phyloP scores from a whole-genome alignment of 1,140 invertebrate genomes.

The Schmidtea mediterranea region DNA sequence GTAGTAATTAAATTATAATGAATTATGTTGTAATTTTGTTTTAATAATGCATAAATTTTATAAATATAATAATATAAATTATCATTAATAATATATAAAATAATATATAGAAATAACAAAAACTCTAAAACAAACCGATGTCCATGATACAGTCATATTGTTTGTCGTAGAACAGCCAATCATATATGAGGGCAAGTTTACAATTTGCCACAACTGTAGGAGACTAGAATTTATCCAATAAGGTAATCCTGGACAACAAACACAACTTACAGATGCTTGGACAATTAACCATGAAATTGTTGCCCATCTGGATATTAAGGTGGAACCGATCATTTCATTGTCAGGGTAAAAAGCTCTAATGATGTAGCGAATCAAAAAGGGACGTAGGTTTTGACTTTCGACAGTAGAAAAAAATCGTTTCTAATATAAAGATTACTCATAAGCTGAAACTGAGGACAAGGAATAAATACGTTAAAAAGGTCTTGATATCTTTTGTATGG shows the following conservation, averaged over 20 bases:
- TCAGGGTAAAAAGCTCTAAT: background rate
- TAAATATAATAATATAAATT: too few relatives aligned
- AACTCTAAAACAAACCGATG: background rate
- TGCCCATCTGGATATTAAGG: background rate
- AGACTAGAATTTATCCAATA: too few relatives aligned
- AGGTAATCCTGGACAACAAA: too few relatives aligned
- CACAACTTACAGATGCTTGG: background rate
- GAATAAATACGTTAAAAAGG: background rate
- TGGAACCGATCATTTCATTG: slow-evolving; percentile 2
- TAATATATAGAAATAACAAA: too few relatives aligned
- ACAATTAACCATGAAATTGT: background rate
- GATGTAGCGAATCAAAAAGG: background rate
- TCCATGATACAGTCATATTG: slow-evolving; percentile 61
- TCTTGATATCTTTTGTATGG: slow-evolving; percentile 1
- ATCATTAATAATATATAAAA: too few relatives aligned
- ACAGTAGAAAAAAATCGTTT: background rate
- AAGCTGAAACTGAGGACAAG: background rate
- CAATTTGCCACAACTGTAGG: slow-evolving; percentile 54
- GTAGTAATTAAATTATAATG: too few relatives aligned
- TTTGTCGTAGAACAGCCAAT: slow-evolving; percentile 82
- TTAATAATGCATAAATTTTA: too few relatives aligned
- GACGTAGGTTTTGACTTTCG: background rate
- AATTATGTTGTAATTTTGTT: too few relatives aligned
- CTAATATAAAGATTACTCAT: background rate
- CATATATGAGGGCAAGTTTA: slow-evolving; percentile 78